Evolutionary conservation across 1,140 invertebrate genomes (phyloP), one percentile per base, ranked within the genome.

Genomic region (Trigoniulus corallinus): DNA sequence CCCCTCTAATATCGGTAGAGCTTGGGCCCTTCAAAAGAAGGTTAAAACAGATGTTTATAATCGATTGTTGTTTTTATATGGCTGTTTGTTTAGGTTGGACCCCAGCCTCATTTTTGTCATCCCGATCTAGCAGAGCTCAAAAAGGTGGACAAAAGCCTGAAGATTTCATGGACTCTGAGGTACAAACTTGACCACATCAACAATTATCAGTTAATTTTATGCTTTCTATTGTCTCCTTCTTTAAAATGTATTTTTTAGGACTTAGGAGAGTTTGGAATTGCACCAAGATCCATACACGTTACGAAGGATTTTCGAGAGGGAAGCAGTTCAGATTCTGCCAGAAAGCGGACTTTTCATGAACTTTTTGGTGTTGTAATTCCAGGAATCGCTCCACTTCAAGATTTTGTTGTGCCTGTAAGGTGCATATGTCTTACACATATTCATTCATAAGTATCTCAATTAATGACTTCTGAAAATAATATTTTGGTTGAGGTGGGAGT

Each of bases 81-180:
- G n/a, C n/a, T n/a, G n/a, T 42, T 13, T 22, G 53, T 54, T 13
- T 47, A 71, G 70, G 95, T 29, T 99, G 88, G 86, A 77, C 76
- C 24, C 95, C 96, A 1, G 75, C 80, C 26, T 77, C 79, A 26
- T 98, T 97, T 62, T 88, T 88, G 60, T 98, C 94, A 39, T 91
- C 88, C 18, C 70, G 88, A 7, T 63, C 62, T 13, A 80, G 79
- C 40, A 83, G 83, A 59, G 53, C 58, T 4, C 57, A 64, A 18
- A 56, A 54, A 13, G 56, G 66, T 48, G 43, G 56, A 13, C 82
- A 83, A 63, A 72, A 71, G 57, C 81, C 87, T 1, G 81, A 94
- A 69, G 92, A 98, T 71, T 98, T 89, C 65, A 99, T 99, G 95
- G 96, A 99, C 69, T 85, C 93, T 23, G 95, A 98, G 66, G 78